These are phyloP conservation scores for Carabus problematicus DNA, from an alignment of 2,888 invertebrate genomes.

Conservation along the genomic window DNA sequence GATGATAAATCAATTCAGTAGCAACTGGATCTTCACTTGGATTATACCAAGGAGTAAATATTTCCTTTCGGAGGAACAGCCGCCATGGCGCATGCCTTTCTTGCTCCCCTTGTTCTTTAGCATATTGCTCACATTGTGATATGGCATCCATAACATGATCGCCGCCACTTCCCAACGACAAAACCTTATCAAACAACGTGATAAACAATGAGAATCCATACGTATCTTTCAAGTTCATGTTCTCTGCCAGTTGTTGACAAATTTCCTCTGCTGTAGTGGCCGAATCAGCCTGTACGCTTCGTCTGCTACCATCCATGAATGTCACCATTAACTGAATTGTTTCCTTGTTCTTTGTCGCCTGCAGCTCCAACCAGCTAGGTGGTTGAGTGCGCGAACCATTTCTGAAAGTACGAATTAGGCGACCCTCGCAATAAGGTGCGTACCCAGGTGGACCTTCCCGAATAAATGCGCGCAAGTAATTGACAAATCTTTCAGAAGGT, in stretches of 20 bases:
- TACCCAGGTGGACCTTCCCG: constrained; percentile 86
- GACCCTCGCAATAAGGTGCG: constrained; percentile 86
- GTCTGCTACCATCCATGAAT: constrained; percentile 86
- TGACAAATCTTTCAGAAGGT: constrained; percentile 83
- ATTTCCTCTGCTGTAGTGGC: constrained; percentile 91
- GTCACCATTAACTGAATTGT: constrained; percentile 83
- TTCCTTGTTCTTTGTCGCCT: constrained; percentile 83
- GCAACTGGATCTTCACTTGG: constrained; percentile 80
- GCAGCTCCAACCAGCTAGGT: constrained; percentile 90
- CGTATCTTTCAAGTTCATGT: constrained; percentile 76
- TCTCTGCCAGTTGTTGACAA: constrained; percentile 80
- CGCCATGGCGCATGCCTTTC: constrained; percentile 90
- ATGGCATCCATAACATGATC: constrained; percentile 97
- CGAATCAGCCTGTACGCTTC: constrained; percentile 85
- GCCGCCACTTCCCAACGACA: constrained; percentile 85
- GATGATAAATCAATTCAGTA: constrained; percentile 88
- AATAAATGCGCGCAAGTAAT: constrained; percentile 87
- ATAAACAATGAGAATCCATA: constrained; percentile 95
- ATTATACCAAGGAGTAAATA: constrained; percentile 93
- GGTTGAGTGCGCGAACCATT: constrained; percentile 92
- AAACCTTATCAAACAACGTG: constrained; percentile 86
- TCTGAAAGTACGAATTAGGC: constrained; percentile 81
- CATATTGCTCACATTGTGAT: constrained; percentile 94
- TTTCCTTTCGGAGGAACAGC: constrained; percentile 86
- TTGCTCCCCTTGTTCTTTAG: constrained; percentile 85